These are phyloP conservation scores for Eulithis prunata DNA, from an alignment of 2,888 invertebrate genomes.

Conservation along the genomic window DNA sequence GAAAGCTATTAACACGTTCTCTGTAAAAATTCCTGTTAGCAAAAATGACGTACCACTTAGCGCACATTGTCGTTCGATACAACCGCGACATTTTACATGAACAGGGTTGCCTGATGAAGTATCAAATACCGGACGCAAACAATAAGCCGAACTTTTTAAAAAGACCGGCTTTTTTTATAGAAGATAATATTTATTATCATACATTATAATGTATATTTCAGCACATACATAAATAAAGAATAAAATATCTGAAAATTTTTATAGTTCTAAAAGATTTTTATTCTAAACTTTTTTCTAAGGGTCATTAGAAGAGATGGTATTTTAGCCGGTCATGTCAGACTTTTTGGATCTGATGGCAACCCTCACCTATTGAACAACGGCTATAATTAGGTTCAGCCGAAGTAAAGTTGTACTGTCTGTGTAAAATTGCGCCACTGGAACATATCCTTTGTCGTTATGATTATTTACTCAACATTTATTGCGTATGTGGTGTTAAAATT, in stretches of 20 bases:
- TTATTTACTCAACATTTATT: slow-evolving; percentile 72
- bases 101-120: slow-evolving; percentile 12
- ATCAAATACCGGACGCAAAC: slow-evolving; percentile 7
- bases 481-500: slow-evolving; percentile 36
- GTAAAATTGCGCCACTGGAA: slow-evolving; percentile 41
- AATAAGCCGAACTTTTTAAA: neutral
- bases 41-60: slow-evolving; percentile 40
- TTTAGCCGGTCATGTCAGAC: slow-evolving; percentile 10
- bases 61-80: slow-evolving; percentile 39
- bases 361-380: slow-evolving; percentile 48
- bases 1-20: slow-evolving; percentile 32
- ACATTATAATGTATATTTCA: too few relatives aligned
- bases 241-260: too few relatives aligned
- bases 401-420: slow-evolving; percentile 42
- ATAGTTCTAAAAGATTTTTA: too few relatives aligned
- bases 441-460: slow-evolving; percentile 65
- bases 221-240: too few relatives aligned
- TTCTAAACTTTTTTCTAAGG: too few relatives aligned
- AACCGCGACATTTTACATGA: slow-evolving; percentile 34
- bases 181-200: too few relatives aligned
- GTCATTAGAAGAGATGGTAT: too few relatives aligned
- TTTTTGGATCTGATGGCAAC: neutral
- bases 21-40: slow-evolving; percentile 34
- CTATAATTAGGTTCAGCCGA: slow-evolving; percentile 59
- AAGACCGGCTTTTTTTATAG: too few relatives aligned